Base-by-base conservation (phyloP, 2,113 vertebrate genomes). In the Rhinolophus sinicus region DNA sequence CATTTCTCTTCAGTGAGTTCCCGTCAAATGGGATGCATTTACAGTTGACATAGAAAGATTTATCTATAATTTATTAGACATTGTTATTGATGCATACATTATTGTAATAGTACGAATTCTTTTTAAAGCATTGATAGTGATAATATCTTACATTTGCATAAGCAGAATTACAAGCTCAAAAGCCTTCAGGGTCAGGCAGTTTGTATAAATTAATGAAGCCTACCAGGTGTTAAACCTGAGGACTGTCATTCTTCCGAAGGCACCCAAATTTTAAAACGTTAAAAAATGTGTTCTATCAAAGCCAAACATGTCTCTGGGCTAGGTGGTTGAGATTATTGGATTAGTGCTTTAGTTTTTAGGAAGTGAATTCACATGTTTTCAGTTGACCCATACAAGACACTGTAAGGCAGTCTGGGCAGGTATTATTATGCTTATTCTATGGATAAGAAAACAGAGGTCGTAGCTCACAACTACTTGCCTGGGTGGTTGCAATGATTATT, bases 141-240 rank as follows among this genome's bases (percentile, higher is more conserved):
- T 77, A 96, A 78, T 62, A 77, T 56, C 69, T 94, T 90, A 70
- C 15, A 84, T 70, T 93, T 80, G 15, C 65, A 85, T 90, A 85
- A 88, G 54, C 52, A 94, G n/a, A 72, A 82, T 93, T 94, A 72
- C 38, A 96, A 93, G 84, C 28, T 95, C 60, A 94, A 72, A 96
- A 75, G 5, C 33, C 44, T 76, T 93, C 62, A 92, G 88, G 28
- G 28, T 67, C 38, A 44, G 28, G 33, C 12, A 91, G 30, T 16
- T 70, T 96, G 54, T 72, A 8, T 30, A 93, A 96, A 95, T 72
- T 80, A 90, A 94, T 87, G 56, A 85, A 83, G 3, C 4, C 56
- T 85, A 60, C 40, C 72, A 91, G 47, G 16, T 28, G 33, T 94
- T 88, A 93, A 76, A 72, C 62, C 22, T 70, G 13, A 40, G 22